phyloP scores from a whole-genome alignment of 2,888 invertebrate genomes.

The Stenotaenia linearis region DNA sequence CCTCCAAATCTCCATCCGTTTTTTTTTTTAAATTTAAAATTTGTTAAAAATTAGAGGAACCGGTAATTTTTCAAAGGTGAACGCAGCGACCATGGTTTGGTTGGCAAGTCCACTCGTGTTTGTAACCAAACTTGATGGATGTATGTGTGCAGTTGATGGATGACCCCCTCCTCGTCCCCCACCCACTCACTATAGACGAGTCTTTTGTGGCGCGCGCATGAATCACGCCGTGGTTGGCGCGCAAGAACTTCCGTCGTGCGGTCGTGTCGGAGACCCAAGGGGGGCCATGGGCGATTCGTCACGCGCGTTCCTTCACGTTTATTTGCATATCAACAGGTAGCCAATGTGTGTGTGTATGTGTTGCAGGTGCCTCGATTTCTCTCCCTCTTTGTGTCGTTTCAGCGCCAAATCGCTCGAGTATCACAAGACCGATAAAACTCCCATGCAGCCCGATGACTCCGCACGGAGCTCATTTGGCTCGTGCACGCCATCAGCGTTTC shows the following conservation, averaged over 20 bases:
- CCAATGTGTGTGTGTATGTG: neutral
- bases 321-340: slow-evolving; percentile 9
- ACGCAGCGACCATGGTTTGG: neutral
- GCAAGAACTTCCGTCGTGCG: slow-evolving; percentile 1
- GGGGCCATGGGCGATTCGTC: neutral
- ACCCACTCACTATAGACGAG: neutral
- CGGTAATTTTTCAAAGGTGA: neutral
- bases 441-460: slow-evolving; percentile 5
- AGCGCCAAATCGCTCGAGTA: slow-evolving; percentile 5
- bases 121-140: neutral
- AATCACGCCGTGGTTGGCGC: slow-evolving; percentile 1
- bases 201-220: slow-evolving; percentile 5
- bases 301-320: slow-evolving; percentile 4
- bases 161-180: neutral
- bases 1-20: no score
- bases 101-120: neutral
- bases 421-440: slow-evolving; percentile 1
- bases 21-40: no score
- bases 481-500: neutral
- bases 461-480: slow-evolving; percentile 5
- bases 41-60: no score
- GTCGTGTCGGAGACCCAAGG: slow-evolving; percentile 5
- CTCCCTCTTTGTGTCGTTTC: slow-evolving; percentile 1
- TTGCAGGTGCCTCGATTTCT: slow-evolving; percentile 8
- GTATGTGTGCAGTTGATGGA: slow-evolving; percentile 1